A percentile compares a stretch with the other conserved stretches of the same genome.
These are phyloP conservation scores for Spea bombifrons DNA, from an alignment of 2,113 vertebrate genomes.

Conservation along the genomic window DNA sequence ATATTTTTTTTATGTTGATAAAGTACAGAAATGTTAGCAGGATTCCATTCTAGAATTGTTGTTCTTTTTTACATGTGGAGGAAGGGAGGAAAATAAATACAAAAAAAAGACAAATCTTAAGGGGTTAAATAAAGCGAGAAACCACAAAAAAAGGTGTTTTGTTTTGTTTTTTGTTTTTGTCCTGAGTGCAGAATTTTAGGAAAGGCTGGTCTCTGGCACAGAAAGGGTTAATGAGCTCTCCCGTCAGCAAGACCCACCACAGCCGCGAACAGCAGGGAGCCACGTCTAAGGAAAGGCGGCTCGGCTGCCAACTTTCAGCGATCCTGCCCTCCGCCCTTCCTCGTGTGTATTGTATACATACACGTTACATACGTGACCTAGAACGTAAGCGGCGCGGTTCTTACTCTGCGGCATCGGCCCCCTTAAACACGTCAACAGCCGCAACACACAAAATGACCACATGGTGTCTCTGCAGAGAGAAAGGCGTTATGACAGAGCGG, in stretches of 20 bases:
- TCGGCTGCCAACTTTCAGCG: not conserved
- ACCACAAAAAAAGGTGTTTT: slow-evolving; percentile 30
- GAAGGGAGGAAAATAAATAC: slow-evolving; percentile 32
- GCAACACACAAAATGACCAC: slow-evolving; percentile 2
- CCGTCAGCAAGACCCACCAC: not conserved
- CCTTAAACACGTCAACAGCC: too few relatives aligned
- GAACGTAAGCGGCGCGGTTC: too few relatives aligned
- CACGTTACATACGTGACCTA: too few relatives aligned
- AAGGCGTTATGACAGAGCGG: not conserved
- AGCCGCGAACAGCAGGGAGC: not conserved
- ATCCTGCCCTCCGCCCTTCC: too few relatives aligned
- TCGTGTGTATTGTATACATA: too few relatives aligned
- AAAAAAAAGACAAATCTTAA: slow-evolving; percentile 11
- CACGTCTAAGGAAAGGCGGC: not conserved
- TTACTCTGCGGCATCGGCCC: too few relatives aligned
- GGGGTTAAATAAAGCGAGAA: slow-evolving; percentile 5
- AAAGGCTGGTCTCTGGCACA: slow-evolving; percentile 40
- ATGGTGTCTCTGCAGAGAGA: slow-evolving; percentile 2
- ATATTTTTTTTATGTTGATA: slow-evolving; percentile 18
- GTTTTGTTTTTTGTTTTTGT: slow-evolving; percentile 20
- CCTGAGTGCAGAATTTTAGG: slow-evolving; percentile 8
- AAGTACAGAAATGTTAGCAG: slow-evolving; percentile 31
- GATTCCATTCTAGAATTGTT: not conserved
- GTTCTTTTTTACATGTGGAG: slow-evolving; percentile 16
- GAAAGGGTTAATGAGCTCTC: slow-evolving; percentile 23